phyloP scores from a whole-genome alignment of 1,140 invertebrate genomes.

The Drosophila seguyi region DNA sequence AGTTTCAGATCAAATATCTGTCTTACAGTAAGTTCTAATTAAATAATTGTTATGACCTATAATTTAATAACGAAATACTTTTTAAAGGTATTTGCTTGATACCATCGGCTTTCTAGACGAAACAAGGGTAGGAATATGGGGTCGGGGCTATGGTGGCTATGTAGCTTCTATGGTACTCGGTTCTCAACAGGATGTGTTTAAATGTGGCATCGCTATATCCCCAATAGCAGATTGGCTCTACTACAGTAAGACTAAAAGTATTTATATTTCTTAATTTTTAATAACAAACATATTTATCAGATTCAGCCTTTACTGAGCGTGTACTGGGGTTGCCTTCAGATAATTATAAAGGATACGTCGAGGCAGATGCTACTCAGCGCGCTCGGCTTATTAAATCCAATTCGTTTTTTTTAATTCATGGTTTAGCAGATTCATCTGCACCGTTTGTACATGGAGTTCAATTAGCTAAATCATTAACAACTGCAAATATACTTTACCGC shows the following conservation, averaged over 20 bases:
- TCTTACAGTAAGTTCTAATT: slow-evolving; percentile 88
- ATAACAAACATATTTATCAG: slow-evolving; percentile 85
- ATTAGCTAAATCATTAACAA: slow-evolving; percentile 93
- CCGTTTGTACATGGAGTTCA: slow-evolving; percentile 96
- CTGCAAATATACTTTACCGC: slow-evolving; percentile 94
- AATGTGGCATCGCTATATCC: slow-evolving; percentile 96
- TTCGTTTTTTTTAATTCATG: slow-evolving; percentile 95
- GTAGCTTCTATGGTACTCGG: slow-evolving; percentile 95
- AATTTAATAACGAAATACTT: slow-evolving; percentile 15
- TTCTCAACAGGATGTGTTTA: slow-evolving; percentile 93
- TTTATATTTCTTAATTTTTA: neutral
- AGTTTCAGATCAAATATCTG: slow-evolving; percentile 95
- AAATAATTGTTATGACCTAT: neutral
- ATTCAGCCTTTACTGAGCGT: slow-evolving; percentile 97
- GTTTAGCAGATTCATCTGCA: slow-evolving; percentile 93
- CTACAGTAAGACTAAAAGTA: slow-evolving; percentile 91
- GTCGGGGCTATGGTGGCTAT: slow-evolving; percentile 99
- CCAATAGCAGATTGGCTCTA: slow-evolving; percentile 98
- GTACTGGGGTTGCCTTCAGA: slow-evolving; percentile 94
- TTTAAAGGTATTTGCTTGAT: slow-evolving; percentile 91
- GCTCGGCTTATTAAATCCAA: slow-evolving; percentile 93
- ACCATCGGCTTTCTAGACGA: slow-evolving; percentile 94
- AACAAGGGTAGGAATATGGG: slow-evolving; percentile 95
- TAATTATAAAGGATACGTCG: slow-evolving; percentile 96
- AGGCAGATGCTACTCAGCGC: slow-evolving; percentile 94